phyloP scores from a whole-genome alignment of 2,888 invertebrate species.

The Cephus runcator region DNA sequence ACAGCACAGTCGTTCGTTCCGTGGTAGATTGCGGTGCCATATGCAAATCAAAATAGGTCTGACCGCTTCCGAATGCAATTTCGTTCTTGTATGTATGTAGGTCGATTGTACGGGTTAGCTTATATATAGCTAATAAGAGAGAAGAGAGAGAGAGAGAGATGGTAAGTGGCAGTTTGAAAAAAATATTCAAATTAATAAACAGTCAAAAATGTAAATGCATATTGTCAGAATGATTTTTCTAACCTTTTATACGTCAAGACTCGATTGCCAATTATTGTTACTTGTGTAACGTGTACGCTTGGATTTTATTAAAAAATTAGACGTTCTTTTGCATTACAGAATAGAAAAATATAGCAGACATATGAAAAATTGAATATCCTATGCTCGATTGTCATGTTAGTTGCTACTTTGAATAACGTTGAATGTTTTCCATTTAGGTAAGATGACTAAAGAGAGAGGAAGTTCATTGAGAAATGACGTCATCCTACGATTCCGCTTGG shows the following conservation, averaged over 20 bases:
- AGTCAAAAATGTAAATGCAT: background rate
- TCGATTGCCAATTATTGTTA: background rate
- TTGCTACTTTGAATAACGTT: background rate
- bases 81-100: conserved; percentile 2
- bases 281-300: background rate
- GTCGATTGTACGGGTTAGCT: background rate
- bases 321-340: background rate
- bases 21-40: conserved; percentile 38
- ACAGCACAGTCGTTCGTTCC: conserved; percentile 31
- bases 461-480: background rate
- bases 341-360: background rate
- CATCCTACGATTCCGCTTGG: background rate
- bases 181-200: background rate
- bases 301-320: background rate
- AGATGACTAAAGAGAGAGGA: background rate
- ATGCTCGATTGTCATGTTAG: background rate
- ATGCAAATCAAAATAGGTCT: conserved; percentile 43
- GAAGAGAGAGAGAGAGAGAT: background rate
- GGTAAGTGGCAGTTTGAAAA: background rate
- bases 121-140: background rate
- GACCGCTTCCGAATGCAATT: conserved; percentile 34
- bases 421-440: background rate
- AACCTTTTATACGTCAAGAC: background rate
- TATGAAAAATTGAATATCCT: background rate
- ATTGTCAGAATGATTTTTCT: background rate